phyloP scores from a whole-genome alignment of 2,797 vertebrate species.

The Podargus strigoides region DNA sequence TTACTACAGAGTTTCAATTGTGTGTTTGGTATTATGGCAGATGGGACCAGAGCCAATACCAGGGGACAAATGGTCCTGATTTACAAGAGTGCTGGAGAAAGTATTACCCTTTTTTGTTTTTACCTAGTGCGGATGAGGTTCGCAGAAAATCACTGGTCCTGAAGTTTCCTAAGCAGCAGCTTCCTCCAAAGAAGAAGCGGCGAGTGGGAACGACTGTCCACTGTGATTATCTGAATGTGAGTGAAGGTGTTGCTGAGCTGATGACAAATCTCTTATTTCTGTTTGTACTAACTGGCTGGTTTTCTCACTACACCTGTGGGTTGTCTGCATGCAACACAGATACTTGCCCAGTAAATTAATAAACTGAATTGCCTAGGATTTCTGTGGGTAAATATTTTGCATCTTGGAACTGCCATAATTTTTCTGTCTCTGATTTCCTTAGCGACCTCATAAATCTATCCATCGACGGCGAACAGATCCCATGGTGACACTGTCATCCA shows the following conservation, averaged over 20 bases:
- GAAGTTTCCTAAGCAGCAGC: constrained; percentile 98
- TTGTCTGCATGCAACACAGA: neutral
- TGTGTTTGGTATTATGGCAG: neutral
- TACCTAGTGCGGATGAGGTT: constrained; percentile 91
- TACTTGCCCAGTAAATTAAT: neutral
- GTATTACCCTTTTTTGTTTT: neutral
- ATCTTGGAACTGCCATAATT: neutral
- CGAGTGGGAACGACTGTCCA: constrained; percentile 93
- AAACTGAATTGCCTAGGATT: neutral
- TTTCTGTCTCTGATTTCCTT: constrained; percentile 4
- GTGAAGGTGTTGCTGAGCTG: constrained; percentile 21
- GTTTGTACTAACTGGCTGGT: neutral
- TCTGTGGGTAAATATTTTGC: neutral
- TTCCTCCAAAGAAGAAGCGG: constrained; percentile 95
- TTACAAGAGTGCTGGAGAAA: neutral
- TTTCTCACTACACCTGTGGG: neutral
- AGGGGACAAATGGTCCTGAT: neutral
- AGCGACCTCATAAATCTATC: constrained; percentile 98
- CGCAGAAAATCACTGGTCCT: constrained; percentile 95
- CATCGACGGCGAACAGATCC: constrained; percentile 95
- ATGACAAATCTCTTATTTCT: neutral
- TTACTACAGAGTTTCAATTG: accelerated
- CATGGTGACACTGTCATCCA: constrained; percentile 97
- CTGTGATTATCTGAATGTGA: constrained; percentile 97
- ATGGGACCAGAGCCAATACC: neutral